Evolutionary conservation across 2,797 vertebrate genomes (phyloP).

Genomic region (Schizopygopsis pylzovi): DNA sequence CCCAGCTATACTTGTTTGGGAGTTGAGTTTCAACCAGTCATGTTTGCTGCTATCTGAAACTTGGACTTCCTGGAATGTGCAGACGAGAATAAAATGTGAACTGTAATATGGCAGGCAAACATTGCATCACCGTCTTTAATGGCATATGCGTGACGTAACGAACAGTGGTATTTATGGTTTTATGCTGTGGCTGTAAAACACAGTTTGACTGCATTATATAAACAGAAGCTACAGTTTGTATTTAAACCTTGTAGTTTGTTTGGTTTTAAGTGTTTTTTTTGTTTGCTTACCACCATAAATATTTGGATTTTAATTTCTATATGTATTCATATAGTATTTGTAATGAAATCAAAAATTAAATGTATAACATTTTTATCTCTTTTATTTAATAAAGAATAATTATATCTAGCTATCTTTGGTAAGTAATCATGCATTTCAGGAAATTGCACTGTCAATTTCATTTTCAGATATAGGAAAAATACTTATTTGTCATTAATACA

Average conservation of each 20-base stretch:
- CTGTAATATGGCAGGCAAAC: slow-evolving; percentile 48
- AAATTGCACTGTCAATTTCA: neutral
- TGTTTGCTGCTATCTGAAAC: slow-evolving; percentile 40
- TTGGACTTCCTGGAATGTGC: slow-evolving; percentile 56
- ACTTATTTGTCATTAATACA: neutral
- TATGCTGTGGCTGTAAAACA: slow-evolving; percentile 66
- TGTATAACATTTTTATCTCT: neutral
- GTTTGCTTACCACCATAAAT: neutral
- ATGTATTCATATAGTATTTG: neutral
- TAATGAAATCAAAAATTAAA: neutral
- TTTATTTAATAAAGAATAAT: slow-evolving; percentile 1
- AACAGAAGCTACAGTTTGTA: slow-evolving; percentile 37
- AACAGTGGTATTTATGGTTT: slow-evolving; percentile 70
- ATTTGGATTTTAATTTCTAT: neutral
- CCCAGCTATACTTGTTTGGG: slow-evolving; percentile 29
- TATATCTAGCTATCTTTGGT: neutral
- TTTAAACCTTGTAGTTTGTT: slow-evolving; percentile 26
- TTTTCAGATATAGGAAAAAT: no score
- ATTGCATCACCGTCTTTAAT: slow-evolving; percentile 59
- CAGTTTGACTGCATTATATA: slow-evolving; percentile 54
- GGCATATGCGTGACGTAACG: slow-evolving; percentile 65
- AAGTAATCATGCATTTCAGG: neutral
- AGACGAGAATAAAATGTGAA: slow-evolving; percentile 55
- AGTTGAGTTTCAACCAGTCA: slow-evolving; percentile 40
- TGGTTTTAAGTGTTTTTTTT: neutral